phyloP scores from a whole-genome alignment of 2,888 invertebrate species.

The Conops quadrifasciatus region DNA sequence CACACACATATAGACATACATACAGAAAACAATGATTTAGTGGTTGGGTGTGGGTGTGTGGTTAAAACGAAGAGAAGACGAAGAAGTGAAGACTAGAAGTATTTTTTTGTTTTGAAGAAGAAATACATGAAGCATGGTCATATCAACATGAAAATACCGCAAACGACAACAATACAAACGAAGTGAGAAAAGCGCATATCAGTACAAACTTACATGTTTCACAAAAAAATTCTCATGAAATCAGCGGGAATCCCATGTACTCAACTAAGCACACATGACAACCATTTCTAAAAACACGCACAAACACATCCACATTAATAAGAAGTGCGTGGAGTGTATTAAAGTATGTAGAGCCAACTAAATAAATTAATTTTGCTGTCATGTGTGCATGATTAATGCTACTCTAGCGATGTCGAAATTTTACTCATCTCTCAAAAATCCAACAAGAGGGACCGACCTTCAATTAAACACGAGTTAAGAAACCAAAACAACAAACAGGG shows the following conservation, averaged over 20 bases:
- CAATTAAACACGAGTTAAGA: conserved; percentile 1
- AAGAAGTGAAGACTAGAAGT: too few species aligned
- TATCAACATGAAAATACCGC: too few species aligned
- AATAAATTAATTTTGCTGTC: conserved; percentile 48
- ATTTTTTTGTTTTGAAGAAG: too few species aligned
- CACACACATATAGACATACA: conserved; percentile 21
- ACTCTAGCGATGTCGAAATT: too few species aligned
- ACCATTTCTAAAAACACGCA: neutral
- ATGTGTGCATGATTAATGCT: conserved; percentile 47
- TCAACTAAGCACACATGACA: neutral
- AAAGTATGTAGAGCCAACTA: conserved; percentile 3
- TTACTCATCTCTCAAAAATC: too few species aligned
- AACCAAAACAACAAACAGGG: too few species aligned
- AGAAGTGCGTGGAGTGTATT: conserved; percentile 2
- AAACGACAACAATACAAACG: neutral
- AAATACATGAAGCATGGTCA: too few species aligned
- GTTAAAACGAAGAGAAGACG: conserved; percentile 6
- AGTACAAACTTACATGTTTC: too few species aligned
- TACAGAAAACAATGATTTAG: conserved; percentile 18
- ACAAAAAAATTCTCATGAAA: too few species aligned
- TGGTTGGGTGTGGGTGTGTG: neutral
- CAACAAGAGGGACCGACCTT: conserved; percentile 4
- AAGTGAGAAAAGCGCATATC: neutral
- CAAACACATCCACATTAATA: conserved; percentile 16
- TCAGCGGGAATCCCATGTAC: neutral